phyloP scores from a whole-genome alignment of 2,113 vertebrate species.

The Platichthys stellatus region DNA sequence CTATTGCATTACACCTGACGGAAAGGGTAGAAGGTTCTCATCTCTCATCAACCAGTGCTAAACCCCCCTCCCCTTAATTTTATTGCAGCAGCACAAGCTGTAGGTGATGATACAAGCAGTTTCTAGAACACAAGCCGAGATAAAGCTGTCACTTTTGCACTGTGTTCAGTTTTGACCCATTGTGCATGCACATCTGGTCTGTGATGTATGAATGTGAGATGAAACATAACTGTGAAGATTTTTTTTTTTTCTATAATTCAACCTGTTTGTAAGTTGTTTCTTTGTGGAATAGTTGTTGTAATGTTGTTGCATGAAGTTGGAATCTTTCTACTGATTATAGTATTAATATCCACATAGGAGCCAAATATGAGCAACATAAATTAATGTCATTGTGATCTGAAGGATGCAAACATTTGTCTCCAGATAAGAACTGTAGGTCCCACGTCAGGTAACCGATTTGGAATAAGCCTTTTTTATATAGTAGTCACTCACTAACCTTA shows the following conservation, averaged over 20 bases:
- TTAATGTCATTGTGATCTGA: slow-evolving; percentile 44
- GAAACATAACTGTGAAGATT: slow-evolving; percentile 63
- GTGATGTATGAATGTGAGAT: slow-evolving; percentile 66
- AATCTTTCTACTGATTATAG: slow-evolving; percentile 62
- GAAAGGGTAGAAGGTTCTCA: slow-evolving; percentile 58
- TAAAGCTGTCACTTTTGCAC: slow-evolving; percentile 43
- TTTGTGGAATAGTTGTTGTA: slow-evolving; percentile 63
- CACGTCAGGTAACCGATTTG: slow-evolving; percentile 41
- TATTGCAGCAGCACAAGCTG: slow-evolving; percentile 57
- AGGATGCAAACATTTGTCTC: slow-evolving; percentile 41
- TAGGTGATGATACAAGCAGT: slow-evolving; percentile 31
- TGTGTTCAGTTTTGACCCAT: slow-evolving; percentile 53
- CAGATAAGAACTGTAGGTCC: slow-evolving; percentile 31
- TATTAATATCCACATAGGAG: slow-evolving; percentile 42
- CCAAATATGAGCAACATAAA: slow-evolving; percentile 30
- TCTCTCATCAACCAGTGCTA: slow-evolving; percentile 37
- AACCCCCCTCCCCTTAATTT: slow-evolving; percentile 32
- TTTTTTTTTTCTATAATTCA: slow-evolving; percentile 21
- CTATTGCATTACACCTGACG: slow-evolving; percentile 53
- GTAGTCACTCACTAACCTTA: slow-evolving; percentile 40
- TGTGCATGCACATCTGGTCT: slow-evolving; percentile 70
- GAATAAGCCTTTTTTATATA: slow-evolving; percentile 53
- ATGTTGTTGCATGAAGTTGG: slow-evolving; percentile 70
- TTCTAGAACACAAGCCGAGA: slow-evolving; percentile 40
- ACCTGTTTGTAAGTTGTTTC: slow-evolving; percentile 29